phyloP scores from a whole-genome alignment of 1,140 invertebrate species.

The Cyphomyrmex costatus region DNA sequence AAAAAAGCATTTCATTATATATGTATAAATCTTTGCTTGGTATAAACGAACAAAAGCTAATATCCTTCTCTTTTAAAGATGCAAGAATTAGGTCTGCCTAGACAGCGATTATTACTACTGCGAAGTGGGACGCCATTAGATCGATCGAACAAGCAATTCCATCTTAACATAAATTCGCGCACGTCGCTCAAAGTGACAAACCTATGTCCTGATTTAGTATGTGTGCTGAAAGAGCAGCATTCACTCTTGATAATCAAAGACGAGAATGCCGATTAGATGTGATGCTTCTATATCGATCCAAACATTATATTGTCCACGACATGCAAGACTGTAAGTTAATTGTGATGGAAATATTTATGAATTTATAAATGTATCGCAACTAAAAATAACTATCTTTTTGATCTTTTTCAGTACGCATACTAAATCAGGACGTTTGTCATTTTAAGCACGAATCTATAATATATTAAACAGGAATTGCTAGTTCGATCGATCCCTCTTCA shows the following conservation, averaged over 20 bases:
- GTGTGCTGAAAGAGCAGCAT: slow-evolving; percentile 30
- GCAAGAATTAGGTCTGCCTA: background rate
- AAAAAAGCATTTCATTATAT: background rate
- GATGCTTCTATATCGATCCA: background rate
- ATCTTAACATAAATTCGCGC: slow-evolving; percentile 52
- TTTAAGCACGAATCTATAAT: slow-evolving; percentile 50
- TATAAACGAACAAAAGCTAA: background rate
- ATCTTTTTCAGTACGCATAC: slow-evolving; percentile 26
- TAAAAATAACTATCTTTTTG: background rate
- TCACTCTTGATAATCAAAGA: slow-evolving; percentile 43
- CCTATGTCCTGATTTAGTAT: slow-evolving; percentile 37
- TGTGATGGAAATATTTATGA: background rate
- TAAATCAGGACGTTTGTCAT: slow-evolving; percentile 25
- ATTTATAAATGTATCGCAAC: background rate
- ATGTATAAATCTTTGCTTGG: background rate
- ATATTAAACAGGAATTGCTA: slow-evolving; percentile 35
- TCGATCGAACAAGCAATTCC: slow-evolving; percentile 37
- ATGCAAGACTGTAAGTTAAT: background rate
- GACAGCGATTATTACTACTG: slow-evolving; percentile 12
- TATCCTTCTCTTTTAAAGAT: background rate
- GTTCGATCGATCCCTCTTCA: slow-evolving; percentile 8
- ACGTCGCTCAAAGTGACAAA: slow-evolving; percentile 46
- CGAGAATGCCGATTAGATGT: background rate
- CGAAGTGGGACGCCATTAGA: background rate
- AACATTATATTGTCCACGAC: background rate